Evolutionary conservation across 2,888 invertebrate species (phyloP).

Genomic region (Drosophila kuntzei): DNA sequence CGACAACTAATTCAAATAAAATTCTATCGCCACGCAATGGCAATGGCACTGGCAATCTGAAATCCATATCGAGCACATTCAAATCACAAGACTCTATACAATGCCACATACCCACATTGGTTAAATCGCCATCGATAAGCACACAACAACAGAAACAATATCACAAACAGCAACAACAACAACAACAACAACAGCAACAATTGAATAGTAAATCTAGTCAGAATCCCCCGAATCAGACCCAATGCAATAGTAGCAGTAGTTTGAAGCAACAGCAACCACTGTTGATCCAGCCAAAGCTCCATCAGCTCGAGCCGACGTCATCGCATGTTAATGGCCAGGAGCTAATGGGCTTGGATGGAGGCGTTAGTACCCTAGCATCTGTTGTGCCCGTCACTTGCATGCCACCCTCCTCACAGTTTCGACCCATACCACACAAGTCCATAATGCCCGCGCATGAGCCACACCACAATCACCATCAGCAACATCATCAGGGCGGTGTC

Average conservation of each 20-base stretch:
- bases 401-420: slow-evolving; percentile 86
- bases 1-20: slow-evolving; percentile 80
- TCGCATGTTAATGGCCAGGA: slow-evolving; percentile 68
- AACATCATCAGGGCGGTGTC: slow-evolving; percentile 48
- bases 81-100: slow-evolving; percentile 85
- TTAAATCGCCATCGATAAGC: slow-evolving; percentile 84
- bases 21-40: slow-evolving; percentile 85
- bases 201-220: slow-evolving; percentile 43
- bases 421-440: slow-evolving; percentile 85
- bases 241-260: slow-evolving; percentile 73
- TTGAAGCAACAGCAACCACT: slow-evolving; percentile 83
- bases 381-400: slow-evolving; percentile 84
- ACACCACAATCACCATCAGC: slow-evolving; percentile 55
- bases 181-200: slow-evolving; percentile 57
- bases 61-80: slow-evolving; percentile 85
- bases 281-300: slow-evolving; percentile 82
- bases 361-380: slow-evolving; percentile 83
- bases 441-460: slow-evolving; percentile 82
- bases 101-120: slow-evolving; percentile 85
- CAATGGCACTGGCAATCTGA: slow-evolving; percentile 82
- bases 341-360: slow-evolving; percentile 76
- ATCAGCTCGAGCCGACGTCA: slow-evolving; percentile 67
- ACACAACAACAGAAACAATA: slow-evolving; percentile 82
- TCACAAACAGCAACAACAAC: slow-evolving; percentile 79
- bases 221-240: slow-evolving; percentile 36